Evolutionary conservation across 2,888 invertebrate genomes (phyloP).

Genomic region (Branchipolynoe longqiensis): DNA sequence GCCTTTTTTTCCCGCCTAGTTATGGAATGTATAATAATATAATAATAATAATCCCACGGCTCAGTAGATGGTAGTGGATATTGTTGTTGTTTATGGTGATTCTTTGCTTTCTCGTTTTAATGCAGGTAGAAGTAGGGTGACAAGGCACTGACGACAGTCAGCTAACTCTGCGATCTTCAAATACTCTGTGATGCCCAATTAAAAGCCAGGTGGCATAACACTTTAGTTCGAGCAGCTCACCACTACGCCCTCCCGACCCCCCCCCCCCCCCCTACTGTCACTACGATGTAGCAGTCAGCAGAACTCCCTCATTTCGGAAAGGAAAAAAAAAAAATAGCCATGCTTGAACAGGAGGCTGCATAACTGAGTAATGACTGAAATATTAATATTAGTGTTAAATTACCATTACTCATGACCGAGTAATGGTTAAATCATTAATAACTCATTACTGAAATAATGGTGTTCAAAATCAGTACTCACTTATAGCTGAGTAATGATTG

Average conservation of each 20-base stretch:
- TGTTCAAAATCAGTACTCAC: not conserved
- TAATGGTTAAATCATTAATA: too few species aligned
- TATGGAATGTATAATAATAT: slow-evolving; percentile 3
- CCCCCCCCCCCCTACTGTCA: too few species aligned
- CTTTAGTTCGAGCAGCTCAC: slow-evolving; percentile 32
- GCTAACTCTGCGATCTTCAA: slow-evolving; percentile 53
- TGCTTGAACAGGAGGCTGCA: too few species aligned
- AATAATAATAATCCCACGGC: not conserved
- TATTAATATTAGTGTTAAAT: too few species aligned
- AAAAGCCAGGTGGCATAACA: slow-evolving; percentile 58
- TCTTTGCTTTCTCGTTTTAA: slow-evolving; percentile 52
- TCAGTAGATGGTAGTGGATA: slow-evolving; percentile 32
- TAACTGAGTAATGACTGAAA: too few species aligned
- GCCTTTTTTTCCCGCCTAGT: slow-evolving; percentile 20
- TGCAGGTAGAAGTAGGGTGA: slow-evolving; percentile 54
- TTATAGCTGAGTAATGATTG: too few species aligned
- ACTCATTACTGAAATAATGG: too few species aligned
- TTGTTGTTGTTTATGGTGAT: slow-evolving; percentile 37
- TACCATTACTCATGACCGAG: too few species aligned
- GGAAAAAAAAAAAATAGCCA: too few species aligned
- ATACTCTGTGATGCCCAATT: slow-evolving; percentile 51
- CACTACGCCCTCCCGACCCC: too few species aligned
- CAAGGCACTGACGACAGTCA: slow-evolving; percentile 38
- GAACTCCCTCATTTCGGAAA: too few species aligned
- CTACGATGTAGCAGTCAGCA: too few species aligned